These are phyloP conservation scores for Geophilus truncorum DNA, from an alignment of 2,888 invertebrate genomes.

Conservation along the genomic window DNA sequence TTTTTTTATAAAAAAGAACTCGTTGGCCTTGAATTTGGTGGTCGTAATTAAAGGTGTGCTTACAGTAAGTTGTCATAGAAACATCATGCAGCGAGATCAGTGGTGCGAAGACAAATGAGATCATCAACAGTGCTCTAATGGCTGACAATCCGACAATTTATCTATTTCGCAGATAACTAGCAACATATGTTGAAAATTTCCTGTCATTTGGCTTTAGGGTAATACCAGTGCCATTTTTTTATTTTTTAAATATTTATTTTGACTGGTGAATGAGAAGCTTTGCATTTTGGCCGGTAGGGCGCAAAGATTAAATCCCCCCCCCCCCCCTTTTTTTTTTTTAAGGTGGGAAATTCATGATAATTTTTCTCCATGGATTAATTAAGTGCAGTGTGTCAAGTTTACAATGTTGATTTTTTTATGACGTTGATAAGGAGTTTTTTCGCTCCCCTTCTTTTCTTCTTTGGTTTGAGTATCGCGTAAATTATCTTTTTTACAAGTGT, in stretches of 20 bases:
- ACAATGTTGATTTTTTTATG: conserved; percentile 33
- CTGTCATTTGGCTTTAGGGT: not conserved
- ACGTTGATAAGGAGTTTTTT: conserved; percentile 30
- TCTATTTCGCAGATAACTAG: not conserved
- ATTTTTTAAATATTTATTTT: not conserved
- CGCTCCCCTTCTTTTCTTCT: not conserved
- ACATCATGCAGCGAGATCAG: not conserved
- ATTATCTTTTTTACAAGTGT: conserved; percentile 31
- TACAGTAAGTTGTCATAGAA: not conserved
- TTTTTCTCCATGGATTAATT: conserved; percentile 33
- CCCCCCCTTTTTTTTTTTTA: conserved; percentile 22
- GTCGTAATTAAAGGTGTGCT: not conserved
- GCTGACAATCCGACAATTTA: conserved; percentile 16
- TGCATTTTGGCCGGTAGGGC: not conserved
- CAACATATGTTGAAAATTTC: conserved; percentile 4
- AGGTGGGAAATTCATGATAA: conserved; percentile 9
- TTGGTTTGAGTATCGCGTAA: conserved; percentile 13
- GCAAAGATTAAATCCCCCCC: not conserved
- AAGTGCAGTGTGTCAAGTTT: conserved; percentile 32
- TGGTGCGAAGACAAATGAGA: conserved; percentile 6
- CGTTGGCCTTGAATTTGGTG: not conserved
- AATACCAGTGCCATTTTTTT: not conserved
- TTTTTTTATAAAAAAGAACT: not conserved
- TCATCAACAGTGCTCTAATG: not conserved
- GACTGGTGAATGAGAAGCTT: not conserved